These are phyloP conservation scores for Drosophila malerkotliana DNA, from an alignment of 1,140 invertebrate species.

Conservation along the genomic window DNA sequence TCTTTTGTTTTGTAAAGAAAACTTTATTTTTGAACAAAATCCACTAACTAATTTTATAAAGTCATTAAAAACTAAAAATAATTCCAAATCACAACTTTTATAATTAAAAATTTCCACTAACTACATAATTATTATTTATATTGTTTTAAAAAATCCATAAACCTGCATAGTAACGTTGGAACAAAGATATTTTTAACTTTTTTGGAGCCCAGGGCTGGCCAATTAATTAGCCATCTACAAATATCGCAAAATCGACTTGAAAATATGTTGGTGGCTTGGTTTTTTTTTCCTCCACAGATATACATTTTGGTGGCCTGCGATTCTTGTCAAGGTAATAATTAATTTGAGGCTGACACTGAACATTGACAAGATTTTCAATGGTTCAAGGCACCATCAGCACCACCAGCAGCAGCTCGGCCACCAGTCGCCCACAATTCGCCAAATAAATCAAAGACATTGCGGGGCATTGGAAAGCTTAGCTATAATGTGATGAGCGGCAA, in stretches of 20 bases:
- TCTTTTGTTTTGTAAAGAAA: constrained; percentile 48
- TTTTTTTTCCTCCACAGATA: background rate
- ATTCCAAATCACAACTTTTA: no score
- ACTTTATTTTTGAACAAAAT: background rate
- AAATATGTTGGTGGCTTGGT: constrained; percentile 16
- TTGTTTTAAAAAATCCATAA: background rate
- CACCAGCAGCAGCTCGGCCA: background rate
- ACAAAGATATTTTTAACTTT: constrained; percentile 6
- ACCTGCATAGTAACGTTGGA: background rate
- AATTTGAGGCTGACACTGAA: constrained; percentile 56
- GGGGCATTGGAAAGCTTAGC: constrained; percentile 17
- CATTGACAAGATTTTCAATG: constrained; percentile 58
- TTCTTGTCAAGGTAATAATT: constrained; percentile 60
- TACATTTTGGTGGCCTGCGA: constrained; percentile 26
- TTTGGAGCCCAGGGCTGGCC: constrained; percentile 29
- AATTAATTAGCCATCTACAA: constrained; percentile 50
- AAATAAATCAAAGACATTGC: constrained; percentile 39
- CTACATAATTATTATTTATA: background rate
- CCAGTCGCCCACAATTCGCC: constrained; percentile 37
- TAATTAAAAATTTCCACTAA: background rate
- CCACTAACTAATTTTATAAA: background rate
- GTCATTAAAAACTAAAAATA: background rate
- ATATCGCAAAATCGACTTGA: constrained; percentile 52
- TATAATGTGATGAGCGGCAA: constrained; percentile 29
- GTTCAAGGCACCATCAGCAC: constrained; percentile 52